Conservation (phyloP, 2,113 vertebrate genomes). For the Apodemus sylvaticus region DNA sequence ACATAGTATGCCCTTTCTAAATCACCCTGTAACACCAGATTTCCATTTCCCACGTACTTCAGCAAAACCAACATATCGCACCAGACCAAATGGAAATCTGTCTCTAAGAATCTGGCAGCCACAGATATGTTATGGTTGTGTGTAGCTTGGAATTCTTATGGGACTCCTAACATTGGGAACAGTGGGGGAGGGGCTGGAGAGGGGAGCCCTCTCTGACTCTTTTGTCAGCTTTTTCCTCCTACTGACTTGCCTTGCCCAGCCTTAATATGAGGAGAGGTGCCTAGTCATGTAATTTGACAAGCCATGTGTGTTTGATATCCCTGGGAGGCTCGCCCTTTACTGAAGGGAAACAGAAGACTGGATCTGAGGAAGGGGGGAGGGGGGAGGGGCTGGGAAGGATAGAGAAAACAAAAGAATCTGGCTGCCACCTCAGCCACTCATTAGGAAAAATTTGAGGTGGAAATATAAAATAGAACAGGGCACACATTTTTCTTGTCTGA, state of each 20-base stretch:
- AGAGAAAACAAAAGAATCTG: background rate
- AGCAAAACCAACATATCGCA: background rate
- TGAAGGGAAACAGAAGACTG: background rate
- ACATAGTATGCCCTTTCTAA: background rate
- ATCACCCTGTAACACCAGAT: background rate
- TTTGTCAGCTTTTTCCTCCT: background rate
- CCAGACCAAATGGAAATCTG: background rate
- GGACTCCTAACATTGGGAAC: background rate
- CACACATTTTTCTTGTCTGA: background rate
- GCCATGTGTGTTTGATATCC: background rate
- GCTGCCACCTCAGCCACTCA: background rate
- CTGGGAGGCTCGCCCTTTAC: background rate
- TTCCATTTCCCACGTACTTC: background rate
- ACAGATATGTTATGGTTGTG: background rate
- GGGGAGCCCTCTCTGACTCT: background rate
- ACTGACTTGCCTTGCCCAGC: background rate
- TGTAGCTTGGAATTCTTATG: background rate
- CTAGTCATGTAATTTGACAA: background rate
- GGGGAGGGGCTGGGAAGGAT: background rate
- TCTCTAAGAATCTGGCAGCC: background rate
- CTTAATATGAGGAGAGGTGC: background rate
- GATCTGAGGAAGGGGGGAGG: too few species aligned
- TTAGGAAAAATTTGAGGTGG: background rate
- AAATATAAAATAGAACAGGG: background rate
- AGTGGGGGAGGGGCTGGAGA: background rate